Evolutionary conservation across 2,113 vertebrate genomes (phyloP).

Genomic region (Ochotona princeps): DNA sequence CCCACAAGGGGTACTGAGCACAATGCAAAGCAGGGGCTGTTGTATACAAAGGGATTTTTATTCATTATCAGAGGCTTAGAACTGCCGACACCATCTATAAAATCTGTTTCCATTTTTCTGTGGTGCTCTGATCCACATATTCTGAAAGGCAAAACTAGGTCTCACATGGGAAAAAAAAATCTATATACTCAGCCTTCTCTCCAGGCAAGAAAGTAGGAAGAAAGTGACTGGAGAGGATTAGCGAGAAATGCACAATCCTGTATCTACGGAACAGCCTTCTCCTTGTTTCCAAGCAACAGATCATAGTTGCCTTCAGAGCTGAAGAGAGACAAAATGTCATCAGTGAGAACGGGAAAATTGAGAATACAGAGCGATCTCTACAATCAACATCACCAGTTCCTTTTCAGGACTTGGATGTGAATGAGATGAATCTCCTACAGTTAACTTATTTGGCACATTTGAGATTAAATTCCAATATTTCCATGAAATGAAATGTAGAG

Average conservation of each 20-base stretch:
- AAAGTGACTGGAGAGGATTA: not conserved
- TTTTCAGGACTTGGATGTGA: not conserved
- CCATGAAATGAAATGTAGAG: conserved; percentile 35
- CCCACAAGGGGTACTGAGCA: not conserved
- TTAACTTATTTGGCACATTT: not conserved
- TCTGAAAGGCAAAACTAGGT: not conserved
- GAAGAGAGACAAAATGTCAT: not conserved
- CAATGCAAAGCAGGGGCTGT: not conserved
- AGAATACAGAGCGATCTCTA: not conserved
- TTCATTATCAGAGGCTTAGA: not conserved
- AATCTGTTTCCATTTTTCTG: not conserved
- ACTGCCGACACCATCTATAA: not conserved
- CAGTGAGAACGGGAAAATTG: not conserved
- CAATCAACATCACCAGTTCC: not conserved
- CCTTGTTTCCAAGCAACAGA: conserved; percentile 12
- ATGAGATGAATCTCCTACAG: not conserved
- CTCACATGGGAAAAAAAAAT: not conserved
- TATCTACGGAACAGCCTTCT: not conserved
- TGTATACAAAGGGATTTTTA: not conserved
- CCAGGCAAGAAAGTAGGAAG: not conserved
- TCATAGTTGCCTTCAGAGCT: not conserved
- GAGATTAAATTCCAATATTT: not conserved
- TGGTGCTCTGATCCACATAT: not conserved
- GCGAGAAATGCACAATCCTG: not conserved
- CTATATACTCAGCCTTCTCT: not conserved